Base-by-base conservation (phyloP, 2,888 invertebrate species). In the Dysmachus trigonus region DNA sequence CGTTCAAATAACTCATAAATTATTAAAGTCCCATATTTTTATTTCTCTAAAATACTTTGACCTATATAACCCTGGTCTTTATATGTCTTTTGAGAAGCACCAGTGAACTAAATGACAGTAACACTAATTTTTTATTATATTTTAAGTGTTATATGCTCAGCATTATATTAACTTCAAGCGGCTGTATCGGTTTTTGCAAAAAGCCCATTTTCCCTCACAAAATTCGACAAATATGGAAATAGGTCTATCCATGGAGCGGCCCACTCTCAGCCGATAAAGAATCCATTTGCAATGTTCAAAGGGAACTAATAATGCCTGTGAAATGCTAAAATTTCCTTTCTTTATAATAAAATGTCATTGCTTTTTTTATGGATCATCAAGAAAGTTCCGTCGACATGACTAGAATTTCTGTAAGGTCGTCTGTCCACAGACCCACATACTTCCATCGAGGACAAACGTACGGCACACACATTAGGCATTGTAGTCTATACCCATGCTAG, bases 381-480 rank as follows among this genome's bases (percentile, higher is more conserved):
- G 35, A 62, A 82, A 33, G 62, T 82, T 82, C 81, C 33, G 81
- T 62, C 53, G 81, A 82, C 81, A 82, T 82, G 81, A 82, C 81
- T 82, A 33, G 81, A 82, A 82, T 82, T 82, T 82, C 13, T 41
- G 18, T 27, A 22, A 35, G 27, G 41, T 27, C 18, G 62, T 62
- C 62, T 8, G 62, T 2, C 27, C 62, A 22, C 62, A 62, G 62
- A 38, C 18, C 8, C 35, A 22, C 30, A 30, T 47, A 47, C 62
- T 82, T 82, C 62, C 81, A 22, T 35, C 31, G 18, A 18, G 62
- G 33, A 33, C 33, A 33, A 18, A 27, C 27, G 27, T 62, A 27
- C 62, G 27, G 62, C 18, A 62, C 22, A 22, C 31, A 62, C 27
- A 51, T 31, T n/a, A 47, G 47, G 10, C 10, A 62, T 62, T 62